Evolutionary conservation across 2,888 invertebrate species (phyloP), one percentile per base, ranked within the genome.

Genomic region (Diadegma fenestrale): DNA sequence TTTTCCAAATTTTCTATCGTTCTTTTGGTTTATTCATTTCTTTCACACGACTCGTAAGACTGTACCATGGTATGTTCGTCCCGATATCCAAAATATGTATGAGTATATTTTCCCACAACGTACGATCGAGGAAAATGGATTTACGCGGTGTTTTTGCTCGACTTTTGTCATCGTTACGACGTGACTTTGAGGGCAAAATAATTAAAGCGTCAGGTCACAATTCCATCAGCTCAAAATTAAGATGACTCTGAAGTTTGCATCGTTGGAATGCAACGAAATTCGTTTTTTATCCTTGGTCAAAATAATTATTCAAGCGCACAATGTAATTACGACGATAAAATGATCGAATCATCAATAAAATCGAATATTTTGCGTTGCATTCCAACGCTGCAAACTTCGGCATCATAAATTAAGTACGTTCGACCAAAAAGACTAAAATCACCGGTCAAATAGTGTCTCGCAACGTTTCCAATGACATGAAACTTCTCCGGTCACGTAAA

Each of bases 11-110:
- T 48, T 48, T 22, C 14, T 22, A 14, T 17, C 37, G 8, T 37
- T n/a, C 10, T n/a, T 33, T 66, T 33, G 4, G 54, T 77, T 54
- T 41, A 26, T 77, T 19, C 7, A 8, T 37, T 68, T 68, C n/a
- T 37, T 66, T 17, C 19, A 5, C 26, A 37, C 64, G 37, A 71
- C 58, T 51, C 43, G 64, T 48, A 54, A 37, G 10, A 79, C 80
- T 80, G 76, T 77, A 77, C 71, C 48, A 41, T 80, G 76, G 71
- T 82, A 85, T 79, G 85, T 79, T 82, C 82, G 82, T 79, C 41
- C 75, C 75, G 51, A 30, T 64, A 33, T 76, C 63, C 75, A 64
- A 33, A 64, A 63, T 76, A 45, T 76, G 75, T 63, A 76, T 76
- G 33, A 37, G 54, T 72, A 54, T 72, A 37, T 69, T 30, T 66